Conservation (phyloP, 2,113 vertebrate species). For the Prochilodus magdalenae region DNA sequence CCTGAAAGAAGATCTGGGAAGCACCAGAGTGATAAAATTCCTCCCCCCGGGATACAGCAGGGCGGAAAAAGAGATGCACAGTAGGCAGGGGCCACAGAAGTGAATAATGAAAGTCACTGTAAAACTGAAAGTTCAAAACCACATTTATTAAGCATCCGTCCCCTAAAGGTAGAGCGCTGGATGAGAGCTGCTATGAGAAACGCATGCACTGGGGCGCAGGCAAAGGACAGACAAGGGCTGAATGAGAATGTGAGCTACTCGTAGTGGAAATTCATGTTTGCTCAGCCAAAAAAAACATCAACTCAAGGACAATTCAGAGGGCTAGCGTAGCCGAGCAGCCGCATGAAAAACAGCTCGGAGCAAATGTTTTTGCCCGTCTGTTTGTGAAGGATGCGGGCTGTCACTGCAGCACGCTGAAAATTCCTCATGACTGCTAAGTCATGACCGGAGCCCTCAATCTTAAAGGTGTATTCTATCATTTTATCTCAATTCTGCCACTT, state of each 20-base stretch:
- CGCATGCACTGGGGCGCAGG: conserved; percentile 1
- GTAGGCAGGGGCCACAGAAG: conserved; percentile 53
- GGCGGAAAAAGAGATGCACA: conserved; percentile 46
- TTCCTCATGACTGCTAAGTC: neutral
- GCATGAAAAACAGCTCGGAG: neutral
- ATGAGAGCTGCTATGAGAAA: conserved; percentile 50
- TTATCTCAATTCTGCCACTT: no score
- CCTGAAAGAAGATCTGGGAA: conserved; percentile 40
- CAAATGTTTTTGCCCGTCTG: neutral
- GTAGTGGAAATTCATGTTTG: conserved; percentile 1
- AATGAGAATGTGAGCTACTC: neutral
- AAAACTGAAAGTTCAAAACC: conserved; percentile 63
- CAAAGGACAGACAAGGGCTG: neutral
- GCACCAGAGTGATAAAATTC: conserved; percentile 53
- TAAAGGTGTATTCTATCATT: no score
- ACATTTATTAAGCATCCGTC: conserved; percentile 59
- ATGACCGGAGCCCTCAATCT: no score
- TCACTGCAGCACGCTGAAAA: neutral
- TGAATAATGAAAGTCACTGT: conserved; percentile 65
- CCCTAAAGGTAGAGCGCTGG: conserved; percentile 15
- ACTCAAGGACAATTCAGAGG: neutral
- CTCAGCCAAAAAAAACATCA: neutral
- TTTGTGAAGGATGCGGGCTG: neutral
- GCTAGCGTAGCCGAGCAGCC: neutral
- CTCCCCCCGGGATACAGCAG: conserved; percentile 45